Conservation (phyloP, 2,888 invertebrate species). For the Theodoxus fluviatilis region DNA sequence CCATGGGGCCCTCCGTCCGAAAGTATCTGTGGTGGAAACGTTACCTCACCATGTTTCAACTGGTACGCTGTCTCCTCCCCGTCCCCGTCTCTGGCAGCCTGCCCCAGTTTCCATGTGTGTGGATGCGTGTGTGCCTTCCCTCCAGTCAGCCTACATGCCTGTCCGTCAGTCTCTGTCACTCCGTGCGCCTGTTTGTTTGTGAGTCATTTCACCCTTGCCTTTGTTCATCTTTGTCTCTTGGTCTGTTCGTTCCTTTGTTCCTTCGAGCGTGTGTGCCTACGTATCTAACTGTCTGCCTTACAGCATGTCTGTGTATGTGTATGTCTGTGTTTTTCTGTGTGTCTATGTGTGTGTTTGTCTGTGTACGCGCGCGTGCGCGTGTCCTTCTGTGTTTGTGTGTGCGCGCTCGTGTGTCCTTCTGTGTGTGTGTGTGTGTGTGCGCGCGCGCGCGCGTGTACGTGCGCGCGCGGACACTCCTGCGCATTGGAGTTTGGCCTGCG, state of each 20-base stretch:
- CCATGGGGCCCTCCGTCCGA: constrained; percentile 52
- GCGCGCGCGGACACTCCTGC: neutral
- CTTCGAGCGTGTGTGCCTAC: too few relatives aligned
- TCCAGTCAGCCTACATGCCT: too few relatives aligned
- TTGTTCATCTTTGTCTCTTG: too few relatives aligned
- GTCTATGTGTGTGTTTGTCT: constrained; percentile 4
- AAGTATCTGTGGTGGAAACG: constrained; percentile 58
- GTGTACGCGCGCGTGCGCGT: constrained; percentile 8
- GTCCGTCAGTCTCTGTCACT: too few relatives aligned
- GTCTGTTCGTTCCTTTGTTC: too few relatives aligned
- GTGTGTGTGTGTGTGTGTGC: constrained; percentile 2
- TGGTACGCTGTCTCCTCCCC: constrained; percentile 48
- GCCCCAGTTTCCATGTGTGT: too few relatives aligned
- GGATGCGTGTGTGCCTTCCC: too few relatives aligned
- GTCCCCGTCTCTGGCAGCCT: too few relatives aligned
- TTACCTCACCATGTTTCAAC: constrained; percentile 55
- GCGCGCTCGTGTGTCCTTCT: neutral
- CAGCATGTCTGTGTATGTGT: too few relatives aligned
- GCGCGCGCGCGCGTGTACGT: neutral
- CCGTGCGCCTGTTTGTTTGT: too few relatives aligned
- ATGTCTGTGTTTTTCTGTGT: neutral
- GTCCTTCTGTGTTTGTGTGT: constrained; percentile 17
- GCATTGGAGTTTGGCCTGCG: neutral
- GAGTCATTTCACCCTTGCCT: too few relatives aligned
- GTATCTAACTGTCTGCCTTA: too few relatives aligned